A percentile compares a stretch with the other conserved stretches of the same genome.
Conservation (phyloP, 2,888 invertebrate genomes). For the Hirtodrosophila histrioides region DNA sequence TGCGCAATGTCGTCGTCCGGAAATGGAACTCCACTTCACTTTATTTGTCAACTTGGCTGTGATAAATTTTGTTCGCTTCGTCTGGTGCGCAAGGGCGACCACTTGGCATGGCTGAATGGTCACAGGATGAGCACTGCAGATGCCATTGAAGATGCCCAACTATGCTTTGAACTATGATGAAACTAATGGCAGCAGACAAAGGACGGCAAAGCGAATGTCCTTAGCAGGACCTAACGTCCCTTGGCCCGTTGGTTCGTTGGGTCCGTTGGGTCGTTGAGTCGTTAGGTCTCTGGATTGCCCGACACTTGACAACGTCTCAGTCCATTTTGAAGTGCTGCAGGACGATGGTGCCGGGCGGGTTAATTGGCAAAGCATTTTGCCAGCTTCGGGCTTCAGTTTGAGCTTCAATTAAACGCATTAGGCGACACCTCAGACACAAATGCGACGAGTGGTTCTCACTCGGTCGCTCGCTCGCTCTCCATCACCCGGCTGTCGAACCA, state of each 20-base stretch:
- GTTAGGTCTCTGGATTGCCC: conserved; percentile 9
- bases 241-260: conserved; percentile 18
- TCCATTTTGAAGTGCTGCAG: conserved; percentile 22
- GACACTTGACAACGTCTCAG: conserved; percentile 53
- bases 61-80: conserved; percentile 74
- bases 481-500: conserved; percentile 25
- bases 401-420: conserved; percentile 74
- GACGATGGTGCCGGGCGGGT: conserved; percentile 5
- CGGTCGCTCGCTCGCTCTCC: too few relatives aligned
- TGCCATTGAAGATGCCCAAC: conserved; percentile 56
- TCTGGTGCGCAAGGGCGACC: conserved; percentile 55
- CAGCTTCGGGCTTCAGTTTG: conserved; percentile 30
- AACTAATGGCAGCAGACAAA: conserved; percentile 66
- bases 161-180: conserved; percentile 75
- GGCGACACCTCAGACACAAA: conserved; percentile 67
- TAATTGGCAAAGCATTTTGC: conserved; percentile 62
- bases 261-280: conserved; percentile 28
- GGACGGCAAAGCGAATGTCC: conserved; percentile 8
- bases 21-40: conserved; percentile 67
- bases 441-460: neutral
- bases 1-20: conserved; percentile 42
- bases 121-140: conserved; percentile 50
- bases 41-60: conserved; percentile 76
- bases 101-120: conserved; percentile 66
- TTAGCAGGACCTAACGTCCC: neutral